Conservation (phyloP, 2,888 invertebrate species). For the Leucophora obtusa region DNA sequence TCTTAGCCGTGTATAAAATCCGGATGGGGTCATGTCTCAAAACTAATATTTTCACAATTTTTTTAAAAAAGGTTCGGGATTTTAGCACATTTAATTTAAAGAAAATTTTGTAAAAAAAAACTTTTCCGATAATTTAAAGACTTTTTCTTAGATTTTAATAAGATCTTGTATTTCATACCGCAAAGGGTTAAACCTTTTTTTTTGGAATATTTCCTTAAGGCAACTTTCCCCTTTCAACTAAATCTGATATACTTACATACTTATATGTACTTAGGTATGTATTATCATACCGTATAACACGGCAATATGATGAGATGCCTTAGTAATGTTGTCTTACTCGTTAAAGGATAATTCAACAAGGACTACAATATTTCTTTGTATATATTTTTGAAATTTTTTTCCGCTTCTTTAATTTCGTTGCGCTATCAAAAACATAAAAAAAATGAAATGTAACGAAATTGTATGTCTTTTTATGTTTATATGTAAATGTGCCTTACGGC, state of each 20-base stretch:
- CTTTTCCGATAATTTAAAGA: too few species aligned
- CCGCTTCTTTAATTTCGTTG: neutral
- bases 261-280: neutral
- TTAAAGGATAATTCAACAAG: conserved; percentile 40
- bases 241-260: neutral
- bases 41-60: too few species aligned
- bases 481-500: conserved; percentile 51
- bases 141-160: too few species aligned
- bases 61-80: too few species aligned
- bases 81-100: too few species aligned
- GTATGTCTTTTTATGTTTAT: conserved; percentile 1
- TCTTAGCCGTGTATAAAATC: too few species aligned
- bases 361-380: conserved; percentile 14
- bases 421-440: neutral
- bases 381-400: conserved; percentile 18
- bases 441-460: neutral
- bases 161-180: too few species aligned
- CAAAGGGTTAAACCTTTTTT: too few species aligned
- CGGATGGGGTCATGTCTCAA: too few species aligned
- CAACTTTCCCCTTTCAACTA: conserved; percentile 4
- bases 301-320: conserved; percentile 14
- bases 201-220: neutral
- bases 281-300: neutral
- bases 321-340: neutral
- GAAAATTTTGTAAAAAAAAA: too few species aligned